These are phyloP conservation scores for Aptenodytes patagonicus DNA, from an alignment of 2,113 vertebrate genomes.

Conservation along the genomic window DNA sequence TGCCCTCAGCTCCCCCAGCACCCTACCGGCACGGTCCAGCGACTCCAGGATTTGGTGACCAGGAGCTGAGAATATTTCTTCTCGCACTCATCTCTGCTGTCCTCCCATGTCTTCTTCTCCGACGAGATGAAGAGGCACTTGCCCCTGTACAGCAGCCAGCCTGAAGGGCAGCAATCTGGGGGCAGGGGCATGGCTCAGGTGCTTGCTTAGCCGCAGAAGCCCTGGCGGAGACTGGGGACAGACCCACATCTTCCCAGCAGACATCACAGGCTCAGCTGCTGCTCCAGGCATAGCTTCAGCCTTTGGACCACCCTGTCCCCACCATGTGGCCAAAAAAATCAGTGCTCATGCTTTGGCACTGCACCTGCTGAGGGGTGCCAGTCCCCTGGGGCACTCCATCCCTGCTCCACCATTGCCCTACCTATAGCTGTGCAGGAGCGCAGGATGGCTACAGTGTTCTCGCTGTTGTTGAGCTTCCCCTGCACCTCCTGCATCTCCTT, in stretches of 20 bases:
- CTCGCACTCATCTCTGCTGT: conserved; percentile 40
- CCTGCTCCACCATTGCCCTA: not conserved
- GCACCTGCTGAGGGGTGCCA: not conserved
- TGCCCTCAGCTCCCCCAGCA: not conserved
- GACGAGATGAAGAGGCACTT: conserved; percentile 47
- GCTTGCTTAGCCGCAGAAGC: not conserved
- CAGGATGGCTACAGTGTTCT: not conserved
- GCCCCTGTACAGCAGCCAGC: conserved; percentile 52
- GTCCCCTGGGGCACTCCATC: not conserved
- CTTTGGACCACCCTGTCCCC: not conserved
- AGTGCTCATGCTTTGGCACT: not conserved
- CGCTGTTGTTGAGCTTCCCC: not conserved
- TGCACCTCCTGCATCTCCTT: not conserved
- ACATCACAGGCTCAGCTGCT: not conserved
- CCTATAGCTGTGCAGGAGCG: conserved; percentile 49
- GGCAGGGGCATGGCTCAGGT: not conserved
- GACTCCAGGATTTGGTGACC: conserved; percentile 51
- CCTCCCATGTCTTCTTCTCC: conserved; percentile 56
- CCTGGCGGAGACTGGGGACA: accelerated
- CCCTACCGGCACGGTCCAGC: conserved; percentile 55
- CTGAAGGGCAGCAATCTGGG: conserved; percentile 38
- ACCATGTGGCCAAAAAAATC: not conserved
- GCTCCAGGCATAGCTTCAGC: not conserved
- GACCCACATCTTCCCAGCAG: not conserved
- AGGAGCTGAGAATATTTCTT: conserved; percentile 44